Conservation (phyloP, 2,113 vertebrate species). For the Pedetes capensis region DNA sequence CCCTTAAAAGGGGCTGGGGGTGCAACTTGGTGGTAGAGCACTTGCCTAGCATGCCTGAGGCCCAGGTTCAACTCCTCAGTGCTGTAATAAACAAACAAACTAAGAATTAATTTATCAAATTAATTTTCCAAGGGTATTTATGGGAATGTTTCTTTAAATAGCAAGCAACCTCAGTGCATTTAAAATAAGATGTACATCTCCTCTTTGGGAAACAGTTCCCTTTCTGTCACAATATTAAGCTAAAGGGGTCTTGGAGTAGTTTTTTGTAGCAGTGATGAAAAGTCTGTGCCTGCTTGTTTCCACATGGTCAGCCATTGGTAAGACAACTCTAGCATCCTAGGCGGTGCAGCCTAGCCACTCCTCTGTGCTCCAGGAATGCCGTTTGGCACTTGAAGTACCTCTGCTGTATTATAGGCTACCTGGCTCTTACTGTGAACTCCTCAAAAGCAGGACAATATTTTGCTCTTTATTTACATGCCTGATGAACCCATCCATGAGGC, state of each 20-base stretch:
- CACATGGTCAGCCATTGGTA: not conserved
- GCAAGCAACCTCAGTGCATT: not conserved
- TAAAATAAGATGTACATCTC: not conserved
- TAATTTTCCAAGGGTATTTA: conserved; percentile 18
- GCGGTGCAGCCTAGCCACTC: not conserved
- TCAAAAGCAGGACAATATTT: not conserved
- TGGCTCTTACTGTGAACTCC: not conserved
- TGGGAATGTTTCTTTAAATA: not conserved
- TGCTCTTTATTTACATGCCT: conserved; percentile 12
- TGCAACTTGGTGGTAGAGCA: too few species aligned
- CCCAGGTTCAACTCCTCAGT: too few species aligned
- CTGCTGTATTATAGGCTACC: not conserved
- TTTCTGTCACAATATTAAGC: not conserved
- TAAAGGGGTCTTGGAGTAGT: not conserved
- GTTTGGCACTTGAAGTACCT: not conserved
- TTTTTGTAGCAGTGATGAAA: not conserved
- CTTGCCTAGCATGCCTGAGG: too few species aligned
- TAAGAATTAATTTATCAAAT: not conserved
- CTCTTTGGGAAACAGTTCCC: not conserved
- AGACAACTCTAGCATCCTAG: not conserved
- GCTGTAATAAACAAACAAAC: too few species aligned
- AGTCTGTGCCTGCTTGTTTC: not conserved
- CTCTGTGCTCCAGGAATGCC: not conserved
- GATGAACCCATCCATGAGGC: not conserved
- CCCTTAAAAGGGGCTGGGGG: too few species aligned